Base-by-base conservation (phyloP, 2,113 vertebrate genomes). In the Tringa solitaria region DNA sequence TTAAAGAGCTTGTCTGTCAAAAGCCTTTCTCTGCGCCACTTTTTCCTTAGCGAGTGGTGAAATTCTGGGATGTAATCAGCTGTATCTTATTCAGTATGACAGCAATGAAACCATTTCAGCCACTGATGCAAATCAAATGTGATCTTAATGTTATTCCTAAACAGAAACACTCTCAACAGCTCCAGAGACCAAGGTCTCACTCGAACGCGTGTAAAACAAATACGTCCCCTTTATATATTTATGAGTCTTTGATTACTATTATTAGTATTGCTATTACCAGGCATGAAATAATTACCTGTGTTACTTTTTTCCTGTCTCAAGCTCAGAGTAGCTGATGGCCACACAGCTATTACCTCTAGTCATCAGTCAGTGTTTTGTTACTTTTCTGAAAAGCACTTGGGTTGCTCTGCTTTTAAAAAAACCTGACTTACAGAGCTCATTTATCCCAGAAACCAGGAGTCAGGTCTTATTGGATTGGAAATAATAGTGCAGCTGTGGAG, bases 1-100 rank as follows among this genome's bases (percentile, higher is more conserved):
- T 97, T 97, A 96, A 90, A 94, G 73, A 95, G 69, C 76, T 91
- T 95, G 93, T 97, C 93, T 89, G 84, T 97, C 97, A 96, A 27
- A 89, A 90, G 83, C 59, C 76, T 91, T 91, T 85, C 28, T 61
- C 37, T 70, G 86, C 65, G 72, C 46, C 19, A 27, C n/a, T 87
- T 82, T 93, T 75, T 89, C 86, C 75, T 76, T 81, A 87, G 68
- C 60, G 8, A 65, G 93, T 78, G 69, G 33, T 67, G 87, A 79
- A 96, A 83, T 86, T 91, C 35, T 27, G 86, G 80, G 92, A 80
- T 95, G 93, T 90, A 93, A 96, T 68, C 80, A 80, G 84, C 93
- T 97, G 95, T 96, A 78, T 89, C 93, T 96, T 70, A 92, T 97
- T 95, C 53, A 20, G 68, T 16, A 67, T 91, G 87, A 97, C 95